Conservation (phyloP, 2,888 invertebrate genomes). For the Acleris literana region DNA sequence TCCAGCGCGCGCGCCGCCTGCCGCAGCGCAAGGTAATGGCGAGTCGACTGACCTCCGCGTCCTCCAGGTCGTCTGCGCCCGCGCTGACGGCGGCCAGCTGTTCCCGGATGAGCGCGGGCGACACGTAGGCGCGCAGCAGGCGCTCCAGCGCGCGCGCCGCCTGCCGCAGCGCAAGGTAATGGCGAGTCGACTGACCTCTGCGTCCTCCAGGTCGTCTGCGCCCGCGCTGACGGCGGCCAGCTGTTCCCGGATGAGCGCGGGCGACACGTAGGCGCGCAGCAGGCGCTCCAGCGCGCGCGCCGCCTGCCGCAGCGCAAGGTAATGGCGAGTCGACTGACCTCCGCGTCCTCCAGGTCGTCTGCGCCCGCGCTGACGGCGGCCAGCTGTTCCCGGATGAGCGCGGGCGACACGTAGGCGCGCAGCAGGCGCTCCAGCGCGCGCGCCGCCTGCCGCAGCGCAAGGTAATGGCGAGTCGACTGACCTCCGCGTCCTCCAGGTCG, state of each 20-base stretch:
- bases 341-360: slow-evolving; percentile 30
- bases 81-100: slow-evolving; percentile 34
- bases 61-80: slow-evolving; percentile 1
- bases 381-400: slow-evolving; percentile 39
- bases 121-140: slow-evolving; percentile 81
- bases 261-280: slow-evolving; percentile 82
- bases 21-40: slow-evolving; percentile 59
- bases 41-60: background rate
- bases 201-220: slow-evolving; percentile 29
- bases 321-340: background rate
- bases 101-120: slow-evolving; percentile 41
- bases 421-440: slow-evolving; percentile 87
- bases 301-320: slow-evolving; percentile 78
- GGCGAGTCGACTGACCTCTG: background rate
- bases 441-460: too few relatives aligned
- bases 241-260: slow-evolving; percentile 42
- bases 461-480: too few relatives aligned
- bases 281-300: slow-evolving; percentile 87
- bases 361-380: slow-evolving; percentile 30
- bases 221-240: slow-evolving; percentile 14
- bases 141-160: slow-evolving; percentile 87
- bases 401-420: slow-evolving; percentile 75
- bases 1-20: slow-evolving; percentile 86
- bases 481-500: slow-evolving; percentile 1
- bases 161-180: slow-evolving; percentile 59